phyloP scores from a whole-genome alignment of 2,797 vertebrate genomes.

The Tangara arthus region DNA sequence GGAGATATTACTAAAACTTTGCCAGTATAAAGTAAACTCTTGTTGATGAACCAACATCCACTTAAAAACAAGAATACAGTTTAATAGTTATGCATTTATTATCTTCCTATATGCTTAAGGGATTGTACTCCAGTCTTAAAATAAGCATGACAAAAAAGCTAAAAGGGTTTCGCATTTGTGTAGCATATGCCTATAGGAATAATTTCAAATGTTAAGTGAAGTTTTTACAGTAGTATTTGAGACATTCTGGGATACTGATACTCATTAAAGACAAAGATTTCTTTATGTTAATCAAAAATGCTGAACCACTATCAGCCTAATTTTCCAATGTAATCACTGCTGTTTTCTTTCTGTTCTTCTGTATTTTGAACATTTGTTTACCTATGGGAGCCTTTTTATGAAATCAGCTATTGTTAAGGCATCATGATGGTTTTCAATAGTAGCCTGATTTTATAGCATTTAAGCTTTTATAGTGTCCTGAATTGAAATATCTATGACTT shows the following conservation, averaged over 20 bases:
- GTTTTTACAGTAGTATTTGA: not conserved
- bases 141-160: not conserved
- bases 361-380: not conserved
- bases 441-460: not conserved
- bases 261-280: not conserved
- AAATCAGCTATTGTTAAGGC: not conserved
- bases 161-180: not conserved
- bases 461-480: not conserved
- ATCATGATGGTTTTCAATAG: not conserved
- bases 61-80: not conserved
- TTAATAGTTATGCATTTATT: not conserved
- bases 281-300: not conserved
- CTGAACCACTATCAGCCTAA: not conserved
- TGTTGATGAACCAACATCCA: not conserved
- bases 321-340: not conserved
- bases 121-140: not conserved
- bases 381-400: accelerated
- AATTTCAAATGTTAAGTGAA: not conserved
- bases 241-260: not conserved
- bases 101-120: not conserved
- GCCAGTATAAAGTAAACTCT: not conserved
- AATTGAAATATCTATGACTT: not conserved
- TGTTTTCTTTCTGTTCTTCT: not conserved
- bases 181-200: not conserved
- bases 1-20: not conserved